Percentiles rank a stretch among this genome's conserved stretches.
phyloP scores from a whole-genome alignment of 2,888 invertebrate species.

The Caprella mutica region DNA sequence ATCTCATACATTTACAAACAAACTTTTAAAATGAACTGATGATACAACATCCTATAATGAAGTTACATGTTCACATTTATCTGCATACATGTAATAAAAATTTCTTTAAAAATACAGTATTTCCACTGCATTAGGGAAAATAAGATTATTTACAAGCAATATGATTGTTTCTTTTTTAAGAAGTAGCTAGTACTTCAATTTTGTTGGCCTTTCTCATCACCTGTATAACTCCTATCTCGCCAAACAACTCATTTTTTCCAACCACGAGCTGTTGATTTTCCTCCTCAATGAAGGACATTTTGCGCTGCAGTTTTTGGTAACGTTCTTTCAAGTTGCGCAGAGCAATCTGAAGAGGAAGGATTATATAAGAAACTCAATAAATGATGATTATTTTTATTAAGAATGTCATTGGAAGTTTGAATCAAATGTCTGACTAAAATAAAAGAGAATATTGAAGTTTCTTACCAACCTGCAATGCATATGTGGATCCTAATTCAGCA shows the following conservation, averaged over 20 bases:
- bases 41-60: too few species aligned
- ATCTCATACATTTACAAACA: too few species aligned
- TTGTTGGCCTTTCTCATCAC: too few species aligned
- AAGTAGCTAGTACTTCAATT: too few species aligned
- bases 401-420: not conserved
- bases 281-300: conserved; percentile 33
- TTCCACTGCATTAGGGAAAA: too few species aligned
- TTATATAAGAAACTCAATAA: not conserved
- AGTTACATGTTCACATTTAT: too few species aligned
- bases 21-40: too few species aligned
- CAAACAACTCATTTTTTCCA: conserved; percentile 33
- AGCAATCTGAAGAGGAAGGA: conserved; percentile 22
- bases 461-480: conserved; percentile 26
- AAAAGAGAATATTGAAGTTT: not conserved
- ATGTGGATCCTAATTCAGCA: conserved; percentile 27
- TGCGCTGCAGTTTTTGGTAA: conserved; percentile 33
- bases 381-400: not conserved
- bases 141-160: too few species aligned
- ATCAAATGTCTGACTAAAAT: not conserved
- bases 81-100: too few species aligned
- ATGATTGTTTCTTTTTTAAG: too few species aligned
- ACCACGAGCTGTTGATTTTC: conserved; percentile 30
- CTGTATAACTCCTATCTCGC: conserved; percentile 34
- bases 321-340: conserved; percentile 34
- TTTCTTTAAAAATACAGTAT: too few species aligned